phyloP scores from a whole-genome alignment of 2,888 invertebrate species.

The Epistrophella euchroma region DNA sequence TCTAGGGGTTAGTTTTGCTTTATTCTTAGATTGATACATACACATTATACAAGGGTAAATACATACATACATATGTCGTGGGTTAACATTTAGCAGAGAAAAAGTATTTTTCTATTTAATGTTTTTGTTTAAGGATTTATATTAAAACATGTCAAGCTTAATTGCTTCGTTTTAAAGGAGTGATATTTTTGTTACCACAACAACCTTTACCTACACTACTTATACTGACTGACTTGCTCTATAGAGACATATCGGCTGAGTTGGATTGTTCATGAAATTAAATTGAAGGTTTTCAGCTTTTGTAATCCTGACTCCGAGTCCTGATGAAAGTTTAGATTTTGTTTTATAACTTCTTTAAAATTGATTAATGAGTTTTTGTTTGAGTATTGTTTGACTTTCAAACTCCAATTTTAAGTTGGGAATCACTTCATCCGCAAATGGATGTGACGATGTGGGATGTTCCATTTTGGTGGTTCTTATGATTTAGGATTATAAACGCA shows the following conservation, averaged over 20 bases:
- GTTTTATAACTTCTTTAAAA: not conserved
- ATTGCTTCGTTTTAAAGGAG: constrained; percentile 6
- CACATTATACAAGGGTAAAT: too few species aligned
- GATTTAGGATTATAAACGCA: too few species aligned
- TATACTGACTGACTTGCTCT: not conserved
- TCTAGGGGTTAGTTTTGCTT: constrained; percentile 17
- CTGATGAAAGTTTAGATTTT: not conserved
- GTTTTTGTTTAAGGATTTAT: too few species aligned
- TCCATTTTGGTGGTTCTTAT: too few species aligned
- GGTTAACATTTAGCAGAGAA: not conserved
- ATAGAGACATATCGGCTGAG: not conserved
- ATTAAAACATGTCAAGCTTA: constrained; percentile 5
- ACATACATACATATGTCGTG: not conserved
- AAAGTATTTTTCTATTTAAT: not conserved
- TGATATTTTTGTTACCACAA: constrained; percentile 1
- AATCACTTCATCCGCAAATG: not conserved
- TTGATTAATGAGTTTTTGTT: not conserved
- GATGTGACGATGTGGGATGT: too few species aligned
- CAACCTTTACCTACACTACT: too few species aligned
- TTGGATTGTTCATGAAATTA: not conserved
- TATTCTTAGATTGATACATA: too few species aligned
- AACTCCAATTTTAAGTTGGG: not conserved
- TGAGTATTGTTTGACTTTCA: not conserved
- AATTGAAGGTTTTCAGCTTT: constrained; percentile 3
- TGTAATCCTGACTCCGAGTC: not conserved